Evolutionary conservation across 2,113 vertebrate species (phyloP).

Genomic region (Solea solea): DNA sequence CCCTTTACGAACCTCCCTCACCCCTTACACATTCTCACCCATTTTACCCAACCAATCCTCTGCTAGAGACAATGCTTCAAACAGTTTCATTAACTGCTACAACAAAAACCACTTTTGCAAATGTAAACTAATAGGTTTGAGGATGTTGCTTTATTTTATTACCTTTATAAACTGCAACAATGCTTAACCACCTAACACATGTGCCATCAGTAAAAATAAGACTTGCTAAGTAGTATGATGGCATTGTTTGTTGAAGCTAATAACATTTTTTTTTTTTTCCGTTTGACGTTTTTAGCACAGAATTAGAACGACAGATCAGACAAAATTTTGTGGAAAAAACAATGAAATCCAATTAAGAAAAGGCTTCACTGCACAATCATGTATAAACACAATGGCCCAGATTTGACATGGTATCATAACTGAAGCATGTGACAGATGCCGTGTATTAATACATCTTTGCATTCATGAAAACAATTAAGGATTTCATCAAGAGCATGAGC

Average conservation of each 20-base stretch:
- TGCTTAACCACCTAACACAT: constrained; percentile 51
- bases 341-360: not conserved
- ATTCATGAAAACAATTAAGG: not conserved
- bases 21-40: not conserved
- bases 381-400: not conserved
- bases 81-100: constrained; percentile 22
- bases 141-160: constrained; percentile 37
- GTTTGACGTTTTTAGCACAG: constrained; percentile 22
- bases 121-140: constrained; percentile 19
- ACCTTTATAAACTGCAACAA: constrained; percentile 50
- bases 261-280: constrained; percentile 11
- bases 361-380: not conserved
- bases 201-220: constrained; percentile 31
- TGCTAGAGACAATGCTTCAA: constrained; percentile 21
- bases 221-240: constrained; percentile 38
- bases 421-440: not conserved
- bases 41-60: constrained; percentile 22
- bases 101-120: constrained; percentile 20
- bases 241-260: constrained; percentile 19
- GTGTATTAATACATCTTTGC: not conserved
- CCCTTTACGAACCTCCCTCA: not conserved
- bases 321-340: not conserved
- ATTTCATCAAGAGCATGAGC: not conserved
- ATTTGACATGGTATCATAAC: not conserved
- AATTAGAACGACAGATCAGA: constrained; percentile 64